Percentiles rank a stretch among this genome's conserved stretches.
Conservation (phyloP, 2,888 invertebrate genomes). For the Lepeophtheirus nordmannii region DNA sequence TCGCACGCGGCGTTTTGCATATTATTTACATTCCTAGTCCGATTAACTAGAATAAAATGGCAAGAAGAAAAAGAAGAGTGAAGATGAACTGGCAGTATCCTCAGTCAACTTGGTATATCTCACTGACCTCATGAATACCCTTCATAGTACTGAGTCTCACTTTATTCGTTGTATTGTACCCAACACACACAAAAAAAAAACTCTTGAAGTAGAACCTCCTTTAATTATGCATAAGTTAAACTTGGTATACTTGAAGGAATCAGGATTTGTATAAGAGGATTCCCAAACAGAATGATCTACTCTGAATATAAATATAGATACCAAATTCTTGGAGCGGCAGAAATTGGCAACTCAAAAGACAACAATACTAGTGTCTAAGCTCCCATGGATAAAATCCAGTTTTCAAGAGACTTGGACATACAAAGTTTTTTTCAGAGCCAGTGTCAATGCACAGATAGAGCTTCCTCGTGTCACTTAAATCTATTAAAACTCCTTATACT, state of each 20-base stretch:
- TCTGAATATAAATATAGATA: conserved; percentile 79
- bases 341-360: conserved; percentile 17
- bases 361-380: conserved; percentile 6
- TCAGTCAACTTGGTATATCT: conserved; percentile 53
- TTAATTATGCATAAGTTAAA: conserved; percentile 99
- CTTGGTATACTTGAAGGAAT: conserved; percentile 99
- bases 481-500: conserved; percentile 3
- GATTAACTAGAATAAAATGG: conserved; percentile 12
- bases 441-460: conserved; percentile 15
- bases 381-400: conserved; percentile 48
- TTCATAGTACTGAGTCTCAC: conserved; percentile 93
- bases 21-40: too few relatives aligned
- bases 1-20: too few relatives aligned
- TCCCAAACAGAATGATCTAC: conserved; percentile 99
- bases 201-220: conserved; percentile 79
- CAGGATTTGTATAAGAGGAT: conserved; percentile 99
- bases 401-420: conserved; percentile 84
- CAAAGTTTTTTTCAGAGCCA: conserved; percentile 52
- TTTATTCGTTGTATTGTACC: too few relatives aligned
- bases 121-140: conserved; percentile 93
- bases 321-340: conserved; percentile 19
- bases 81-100: conserved; percentile 41
- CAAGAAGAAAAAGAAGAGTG: conserved; percentile 27
- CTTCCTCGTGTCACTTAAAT: conserved; percentile 11
- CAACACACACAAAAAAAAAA: conserved; percentile 89